Evolutionary conservation across 2,888 invertebrate genomes (phyloP), one percentile per base, ranked within the genome.

Genomic region (Luperina testacea): DNA sequence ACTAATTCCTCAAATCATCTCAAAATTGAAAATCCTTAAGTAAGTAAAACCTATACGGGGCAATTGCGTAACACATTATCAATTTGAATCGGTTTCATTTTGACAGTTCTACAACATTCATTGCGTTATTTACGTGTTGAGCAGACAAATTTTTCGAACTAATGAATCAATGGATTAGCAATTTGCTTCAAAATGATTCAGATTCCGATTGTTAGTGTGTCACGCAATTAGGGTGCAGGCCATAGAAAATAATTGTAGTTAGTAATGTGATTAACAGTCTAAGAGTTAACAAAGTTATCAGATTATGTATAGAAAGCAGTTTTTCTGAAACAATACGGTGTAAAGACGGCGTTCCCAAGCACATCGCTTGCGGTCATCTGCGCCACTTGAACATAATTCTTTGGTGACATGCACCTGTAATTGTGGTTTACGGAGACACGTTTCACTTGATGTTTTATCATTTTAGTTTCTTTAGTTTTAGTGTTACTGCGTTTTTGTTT

Each of bases 381-480:
- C 91, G 91, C 90, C 92, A 84, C 86, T 84, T 85, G 81, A 86
- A 83, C 86, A 75, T 94, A 94, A 94, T 94, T 92, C 93, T 92
- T 93, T 91, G 91, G 91, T 90, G 93, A 93, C 94, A 93, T 88
- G 91, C 89, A 90, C 88, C 82, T 78, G 80, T 90, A 88, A 91
- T 91, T 90, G 90, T 81, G 81, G 77, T 75, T 83, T 84, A 75
- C 84, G 71, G 53, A 38, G 69, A 77, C 61, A 75, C 75, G 84
- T 89, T 89, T 88, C 86, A 86, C 88, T 87, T 83, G 69, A 32
- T 74, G 48, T 42, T 51, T 61, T 24, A 57, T 59, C 13, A 11
- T 32, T 67, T 68, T 48, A 53, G n/a, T 53, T 75, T 51, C 24
- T 53, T 15, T 17, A 3, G 8, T 53, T 20, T 53, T 20, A 20